Base-by-base conservation (phyloP, 2,113 vertebrate genomes). In the Chrysochloris asiatica region DNA sequence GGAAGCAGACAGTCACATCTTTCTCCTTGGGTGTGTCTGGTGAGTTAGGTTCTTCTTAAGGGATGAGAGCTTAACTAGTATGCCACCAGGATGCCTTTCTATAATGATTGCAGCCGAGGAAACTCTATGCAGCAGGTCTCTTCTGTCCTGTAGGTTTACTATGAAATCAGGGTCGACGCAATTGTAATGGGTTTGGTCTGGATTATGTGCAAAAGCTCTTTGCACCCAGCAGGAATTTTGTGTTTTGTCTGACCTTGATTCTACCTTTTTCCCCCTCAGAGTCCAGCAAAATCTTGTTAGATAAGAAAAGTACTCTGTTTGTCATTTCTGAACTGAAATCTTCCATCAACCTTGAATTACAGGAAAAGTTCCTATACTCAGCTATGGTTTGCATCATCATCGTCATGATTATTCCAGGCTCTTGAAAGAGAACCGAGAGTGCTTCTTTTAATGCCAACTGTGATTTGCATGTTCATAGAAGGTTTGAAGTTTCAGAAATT, bases 401-500 rank as follows among this genome's bases (percentile, higher is more conserved):
- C 17, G 13, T 52, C 91, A 80, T 88, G 93, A 87, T 95, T 94
- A 95, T 91, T 77, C 81, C 56, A 56, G 89, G 67, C 84, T 92
- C 84, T 84, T 73, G 92, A 92, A 82, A 93, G 73, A 81, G 89
- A 95, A 87, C 82, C 0, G 81, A 89, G 63, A 91, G 83, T 91
- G 83, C 82, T 69, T 93, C 85, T 61, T 92, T 96, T 72, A 93
- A 96, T 95, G 95, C 69, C 96, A 97, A 88, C 92, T 41, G 47
- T 73, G 26, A 28, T 94, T 96, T 97, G 77, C 84, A 89, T 97
- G 77, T 30, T 83, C 84, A 84, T 84, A 30, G 63, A 96, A 86
- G 47, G 92, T 95, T 97, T 97, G 96, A 97, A 97, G 94, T 96
- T 82, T 89, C 75, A 93, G 83, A 96, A 97, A 96, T 93, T 97